Conservation (phyloP, 2,888 invertebrate species). For the Adelphocoris suturalis region DNA sequence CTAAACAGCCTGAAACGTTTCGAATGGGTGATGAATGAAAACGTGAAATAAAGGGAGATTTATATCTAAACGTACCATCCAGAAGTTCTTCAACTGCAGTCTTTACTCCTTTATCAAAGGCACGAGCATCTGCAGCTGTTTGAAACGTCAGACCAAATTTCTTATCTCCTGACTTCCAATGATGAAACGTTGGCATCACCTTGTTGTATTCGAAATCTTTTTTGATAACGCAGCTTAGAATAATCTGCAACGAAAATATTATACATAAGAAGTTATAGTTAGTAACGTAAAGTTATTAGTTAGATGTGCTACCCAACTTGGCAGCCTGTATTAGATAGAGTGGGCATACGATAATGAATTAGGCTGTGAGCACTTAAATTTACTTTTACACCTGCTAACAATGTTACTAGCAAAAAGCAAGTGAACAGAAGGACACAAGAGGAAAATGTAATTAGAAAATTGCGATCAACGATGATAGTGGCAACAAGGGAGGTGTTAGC, state of each 20-base stretch:
- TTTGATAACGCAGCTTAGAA: slow-evolving; percentile 95
- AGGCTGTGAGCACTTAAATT: too few relatives aligned
- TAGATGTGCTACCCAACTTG: too few relatives aligned
- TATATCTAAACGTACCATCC: slow-evolving; percentile 85
- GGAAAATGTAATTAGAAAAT: too few relatives aligned
- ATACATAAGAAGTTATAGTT: neutral
- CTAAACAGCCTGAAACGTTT: too few relatives aligned
- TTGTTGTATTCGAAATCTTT: slow-evolving; percentile 98
- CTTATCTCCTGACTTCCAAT: slow-evolving; percentile 97
- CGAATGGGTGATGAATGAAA: neutral
- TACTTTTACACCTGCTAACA: too few relatives aligned
- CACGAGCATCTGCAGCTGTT: slow-evolving; percentile 95
- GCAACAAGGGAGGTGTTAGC: too few relatives aligned
- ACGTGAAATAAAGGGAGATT: neutral
- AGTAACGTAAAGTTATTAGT: neutral
- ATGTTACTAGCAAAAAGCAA: too few relatives aligned
- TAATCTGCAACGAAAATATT: slow-evolving; percentile 83
- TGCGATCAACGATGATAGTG: too few relatives aligned
- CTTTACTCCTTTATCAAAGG: slow-evolving; percentile 94
- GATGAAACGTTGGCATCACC: slow-evolving; percentile 99
- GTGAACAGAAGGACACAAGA: too few relatives aligned
- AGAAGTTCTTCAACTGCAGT: slow-evolving; percentile 93
- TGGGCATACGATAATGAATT: neutral
- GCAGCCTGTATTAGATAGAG: too few relatives aligned
- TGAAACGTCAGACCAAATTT: slow-evolving; percentile 97